Evolutionary conservation across 1,140 invertebrate species (phyloP).

Genomic region (Sycophaga agraensis): DNA sequence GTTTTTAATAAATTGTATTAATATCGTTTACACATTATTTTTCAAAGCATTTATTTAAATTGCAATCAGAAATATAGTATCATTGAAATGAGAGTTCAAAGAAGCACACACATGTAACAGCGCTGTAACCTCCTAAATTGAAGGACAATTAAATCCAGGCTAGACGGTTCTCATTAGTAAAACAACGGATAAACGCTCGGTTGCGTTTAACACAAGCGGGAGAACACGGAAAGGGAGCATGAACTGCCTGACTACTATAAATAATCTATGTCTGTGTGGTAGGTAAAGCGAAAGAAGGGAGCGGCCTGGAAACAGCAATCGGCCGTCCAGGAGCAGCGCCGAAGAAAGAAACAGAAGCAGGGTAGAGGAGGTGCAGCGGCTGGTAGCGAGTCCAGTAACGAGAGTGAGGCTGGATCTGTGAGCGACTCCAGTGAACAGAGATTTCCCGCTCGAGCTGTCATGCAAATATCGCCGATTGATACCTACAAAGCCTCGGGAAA

Average conservation of each 20-base stretch:
- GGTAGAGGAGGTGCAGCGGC: conserved; percentile 33
- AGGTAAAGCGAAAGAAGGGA: conserved; percentile 59
- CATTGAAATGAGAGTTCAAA: conserved; percentile 11
- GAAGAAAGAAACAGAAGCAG: conserved; percentile 53
- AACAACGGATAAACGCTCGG: background rate
- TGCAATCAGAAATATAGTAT: too few relatives aligned
- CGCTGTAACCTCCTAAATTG: background rate
- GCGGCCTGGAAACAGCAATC: conserved; percentile 52
- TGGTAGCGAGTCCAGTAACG: conserved; percentile 54
- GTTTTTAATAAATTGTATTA: too few relatives aligned
- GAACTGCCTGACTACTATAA: conserved; percentile 50
- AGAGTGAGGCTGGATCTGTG: conserved; percentile 53
- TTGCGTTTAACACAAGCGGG: background rate
- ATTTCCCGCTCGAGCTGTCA: conserved; percentile 41
- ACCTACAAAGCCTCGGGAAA: conserved; percentile 47
- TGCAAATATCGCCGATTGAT: conserved; percentile 50
- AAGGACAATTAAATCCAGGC: background rate
- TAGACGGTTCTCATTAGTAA: background rate
- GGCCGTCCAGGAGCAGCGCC: conserved; percentile 47
- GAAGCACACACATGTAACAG: background rate
- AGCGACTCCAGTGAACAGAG: conserved; percentile 53
- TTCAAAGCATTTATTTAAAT: too few relatives aligned
- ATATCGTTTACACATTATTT: too few relatives aligned
- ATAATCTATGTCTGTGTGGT: conserved; percentile 36
- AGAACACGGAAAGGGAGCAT: conserved; percentile 29